Base-by-base conservation (phyloP, 2,113 vertebrate species). In the Donacobius atricapilla region DNA sequence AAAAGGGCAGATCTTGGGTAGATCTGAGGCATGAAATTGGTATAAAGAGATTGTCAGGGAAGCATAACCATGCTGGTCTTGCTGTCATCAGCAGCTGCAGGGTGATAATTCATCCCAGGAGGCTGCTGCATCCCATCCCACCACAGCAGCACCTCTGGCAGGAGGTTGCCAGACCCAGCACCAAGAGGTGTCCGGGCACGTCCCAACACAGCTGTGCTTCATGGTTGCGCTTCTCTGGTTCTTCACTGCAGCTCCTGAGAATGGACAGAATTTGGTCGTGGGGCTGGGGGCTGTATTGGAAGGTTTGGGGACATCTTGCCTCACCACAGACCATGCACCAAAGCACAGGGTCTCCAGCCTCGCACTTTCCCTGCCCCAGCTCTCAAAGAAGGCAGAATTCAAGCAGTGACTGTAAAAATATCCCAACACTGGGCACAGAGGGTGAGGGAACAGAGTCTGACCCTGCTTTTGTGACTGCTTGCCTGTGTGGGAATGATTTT, bases 261-360 rank as follows among this genome's bases (percentile, higher is more conserved):
- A 1, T 3, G 2, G 48, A n/a, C 33, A 40, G 18, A 44, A 27
- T 31, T 68, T 37, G 13, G 23, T 33, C 4, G 11, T 0, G 5
- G 58, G n/a, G n/a, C 45, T 73, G 39, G 44, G 31, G 47, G 10
- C 50, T 50, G 56, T 1, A 0, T n/a, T 57, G 35, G 27, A 19
- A 51, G 60, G 25, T 1, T 1, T 16, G 10, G 10, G 33, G 21
- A 66, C 80, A 22, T 16, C 23, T 71, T 15, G 2, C 28, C 15
- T 77, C 63, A 57, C 15, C 8, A 12, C 0, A 0, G 22, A 90
- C 24, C 9, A 2, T 0, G 0, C 5, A 12, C 15, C 24, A 22
- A 35, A 76, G 40, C 40, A 37, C 25, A 24, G 22, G 25, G 10
- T 37, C 58, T 75, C 42, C 50, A 57, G 28, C 13, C 31, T 57